phyloP scores from a whole-genome alignment of 2,113 vertebrate species.

The Scytalopus superciliaris region DNA sequence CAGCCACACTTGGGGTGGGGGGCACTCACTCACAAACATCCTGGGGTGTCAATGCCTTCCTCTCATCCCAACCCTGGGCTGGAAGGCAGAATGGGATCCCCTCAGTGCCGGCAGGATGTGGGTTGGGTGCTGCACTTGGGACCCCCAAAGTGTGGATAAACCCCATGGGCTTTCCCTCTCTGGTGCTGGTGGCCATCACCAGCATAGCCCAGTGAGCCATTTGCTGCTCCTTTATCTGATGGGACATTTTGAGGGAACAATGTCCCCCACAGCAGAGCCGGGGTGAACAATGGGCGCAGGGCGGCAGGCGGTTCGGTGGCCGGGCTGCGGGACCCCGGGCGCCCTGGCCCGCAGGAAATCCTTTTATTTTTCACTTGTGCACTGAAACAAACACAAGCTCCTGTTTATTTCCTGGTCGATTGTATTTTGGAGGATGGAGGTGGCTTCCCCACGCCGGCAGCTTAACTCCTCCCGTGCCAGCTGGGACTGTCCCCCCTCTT shows the following conservation, averaged over 20 bases:
- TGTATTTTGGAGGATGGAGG: slow-evolving; percentile 60
- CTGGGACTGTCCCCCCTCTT: slow-evolving; percentile 6
- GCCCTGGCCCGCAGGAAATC: slow-evolving; percentile 70
- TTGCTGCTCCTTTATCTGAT: slow-evolving; percentile 18
- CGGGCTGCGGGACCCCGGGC: neutral
- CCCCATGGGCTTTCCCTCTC: fast-evolving
- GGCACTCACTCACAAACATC: neutral
- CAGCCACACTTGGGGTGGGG: neutral
- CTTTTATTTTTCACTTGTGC: slow-evolving; percentile 77
- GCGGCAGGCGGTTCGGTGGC: neutral
- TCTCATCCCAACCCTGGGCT: neutral
- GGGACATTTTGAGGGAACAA: slow-evolving; percentile 24
- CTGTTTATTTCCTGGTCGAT: slow-evolving; percentile 81
- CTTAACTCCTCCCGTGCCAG: slow-evolving; percentile 62
- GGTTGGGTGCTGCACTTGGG: neutral
- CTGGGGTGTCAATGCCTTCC: neutral
- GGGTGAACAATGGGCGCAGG: slow-evolving; percentile 22
- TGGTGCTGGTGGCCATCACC: neutral
- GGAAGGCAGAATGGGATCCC: neutral
- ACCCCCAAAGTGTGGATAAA: neutral
- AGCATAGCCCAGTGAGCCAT: neutral
- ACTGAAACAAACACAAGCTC: slow-evolving; percentile 72
- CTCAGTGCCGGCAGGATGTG: fast-evolving
- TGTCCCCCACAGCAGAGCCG: neutral
- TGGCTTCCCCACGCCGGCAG: neutral